phyloP scores from a whole-genome alignment of 2,113 vertebrate genomes.

The Speoplatyrhinus poulsoni region DNA sequence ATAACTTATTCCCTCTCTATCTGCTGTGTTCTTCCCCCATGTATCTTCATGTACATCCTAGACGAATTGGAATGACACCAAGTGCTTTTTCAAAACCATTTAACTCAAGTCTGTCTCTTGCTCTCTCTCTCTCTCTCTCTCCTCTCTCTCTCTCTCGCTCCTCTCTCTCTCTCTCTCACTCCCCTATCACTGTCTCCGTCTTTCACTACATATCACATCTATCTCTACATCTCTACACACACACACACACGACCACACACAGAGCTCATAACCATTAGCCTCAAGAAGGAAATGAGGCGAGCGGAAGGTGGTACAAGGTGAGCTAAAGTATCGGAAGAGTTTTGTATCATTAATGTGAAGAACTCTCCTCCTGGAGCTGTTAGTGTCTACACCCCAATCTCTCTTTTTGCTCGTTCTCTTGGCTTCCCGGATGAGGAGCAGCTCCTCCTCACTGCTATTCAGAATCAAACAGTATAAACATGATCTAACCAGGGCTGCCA shows the following conservation, averaged over 20 bases:
- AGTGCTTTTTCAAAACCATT: slow-evolving; percentile 44
- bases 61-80: slow-evolving; percentile 38
- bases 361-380: neutral
- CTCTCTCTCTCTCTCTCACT: neutral
- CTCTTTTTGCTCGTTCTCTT: slow-evolving; percentile 9
- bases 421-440: neutral
- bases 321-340: neutral
- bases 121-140: neutral
- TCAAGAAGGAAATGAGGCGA: slow-evolving; percentile 14
- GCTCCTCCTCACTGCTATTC: too few relatives aligned
- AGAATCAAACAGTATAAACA: too few relatives aligned
- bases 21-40: neutral
- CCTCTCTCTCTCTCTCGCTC: too few relatives aligned
- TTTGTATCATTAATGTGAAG: slow-evolving; percentile 6
- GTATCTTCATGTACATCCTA: slow-evolving; percentile 19
- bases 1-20: slow-evolving; percentile 6
- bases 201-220: neutral
- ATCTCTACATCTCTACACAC: slow-evolving; percentile 4
- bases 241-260: neutral
- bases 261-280: slow-evolving; percentile 25
- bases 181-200: neutral
- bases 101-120: slow-evolving; percentile 1
- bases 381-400: neutral
- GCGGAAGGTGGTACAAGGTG: slow-evolving; percentile 2
- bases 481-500: too few relatives aligned